Base-by-base conservation (phyloP, 2,888 invertebrate genomes). In the Drosophila testacea region DNA sequence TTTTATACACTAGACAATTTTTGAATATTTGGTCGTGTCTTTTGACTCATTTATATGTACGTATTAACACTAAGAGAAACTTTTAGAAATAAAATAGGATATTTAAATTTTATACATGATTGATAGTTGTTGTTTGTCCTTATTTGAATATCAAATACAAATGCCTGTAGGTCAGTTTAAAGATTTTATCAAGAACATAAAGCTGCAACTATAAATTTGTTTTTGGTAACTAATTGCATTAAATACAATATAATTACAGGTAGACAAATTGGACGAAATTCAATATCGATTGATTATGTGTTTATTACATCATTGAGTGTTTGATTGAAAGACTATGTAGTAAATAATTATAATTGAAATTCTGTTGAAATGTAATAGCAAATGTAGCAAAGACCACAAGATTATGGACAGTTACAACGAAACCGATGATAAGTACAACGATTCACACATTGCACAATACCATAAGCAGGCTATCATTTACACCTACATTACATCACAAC, bases 391-490 rank as follows among this genome's bases (percentile, higher is more conserved):
- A 34, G 42, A 28, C 50, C 54, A 16, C 41, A 69, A 22, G 52
- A 38, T 56, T 51, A 30, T 16, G 59, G 42, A 28, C 41, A 47
- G 27, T 44, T 38, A 51, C 27, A n/a, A 51, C 22, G n/a, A 50
- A 50, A 4, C 34, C 16, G 11, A 1, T 30, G 9, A 30, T 32
- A n/a, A n/a, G 27, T 4, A 13, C 16, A 46, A 39, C 11, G 27
- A 62, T 54, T 69, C 60, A 48, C 68, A 73, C 81, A 65, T 64
- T 66, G 68, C 63, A 62, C 75, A 62, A 63, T 64, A 56, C 47
- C 74, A 82, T 64, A 70, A 82, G 64, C 72, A 64, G 80, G 52
- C 63, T 65, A 82, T 85, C 70, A 83, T 69, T 77, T 64, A 78
- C 86, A 82, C 86, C 86, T 80, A 78, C 60, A 75, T 46, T 30